phyloP scores from a whole-genome alignment of 2,113 vertebrate genomes.

The Bubo blakistoni region DNA sequence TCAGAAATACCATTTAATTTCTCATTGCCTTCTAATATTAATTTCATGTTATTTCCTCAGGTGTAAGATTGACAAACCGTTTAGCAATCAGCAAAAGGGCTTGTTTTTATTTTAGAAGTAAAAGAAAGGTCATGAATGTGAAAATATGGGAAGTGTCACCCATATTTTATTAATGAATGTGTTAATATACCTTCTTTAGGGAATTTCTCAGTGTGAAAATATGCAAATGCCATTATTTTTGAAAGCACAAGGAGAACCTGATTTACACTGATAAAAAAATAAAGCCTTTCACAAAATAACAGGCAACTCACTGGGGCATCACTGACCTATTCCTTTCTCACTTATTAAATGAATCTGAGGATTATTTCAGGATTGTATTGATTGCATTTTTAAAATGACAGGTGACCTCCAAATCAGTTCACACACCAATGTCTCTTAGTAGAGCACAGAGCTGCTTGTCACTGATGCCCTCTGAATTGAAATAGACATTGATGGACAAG shows the following conservation, averaged over 20 bases:
- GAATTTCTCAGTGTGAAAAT: neutral
- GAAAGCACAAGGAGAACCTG: neutral
- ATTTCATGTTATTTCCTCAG: neutral
- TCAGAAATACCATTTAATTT: neutral
- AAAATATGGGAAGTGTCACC: neutral
- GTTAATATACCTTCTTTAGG: neutral
- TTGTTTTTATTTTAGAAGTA: neutral
- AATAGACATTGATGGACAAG: slow-evolving; percentile 68
- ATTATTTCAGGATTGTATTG: slow-evolving; percentile 60
- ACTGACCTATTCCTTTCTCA: slow-evolving; percentile 56
- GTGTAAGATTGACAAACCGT: neutral
- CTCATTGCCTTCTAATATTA: neutral
- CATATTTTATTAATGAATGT: slow-evolving; percentile 5
- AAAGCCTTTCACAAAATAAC: slow-evolving; percentile 23
- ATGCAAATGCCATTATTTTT: slow-evolving; percentile 1
- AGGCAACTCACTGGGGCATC: slow-evolving; percentile 23
- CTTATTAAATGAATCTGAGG: slow-evolving; percentile 63
- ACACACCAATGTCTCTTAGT: slow-evolving; percentile 34
- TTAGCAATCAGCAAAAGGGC: neutral
- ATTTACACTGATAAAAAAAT: neutral
- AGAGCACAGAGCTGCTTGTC: slow-evolving; percentile 40
- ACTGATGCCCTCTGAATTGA: slow-evolving; percentile 44
- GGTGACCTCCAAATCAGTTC: slow-evolving; percentile 67
- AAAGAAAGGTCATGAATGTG: neutral
- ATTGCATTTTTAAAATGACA: slow-evolving; percentile 68